phyloP scores from a whole-genome alignment of 2,888 invertebrate species.

The Drosophila phalerata region DNA sequence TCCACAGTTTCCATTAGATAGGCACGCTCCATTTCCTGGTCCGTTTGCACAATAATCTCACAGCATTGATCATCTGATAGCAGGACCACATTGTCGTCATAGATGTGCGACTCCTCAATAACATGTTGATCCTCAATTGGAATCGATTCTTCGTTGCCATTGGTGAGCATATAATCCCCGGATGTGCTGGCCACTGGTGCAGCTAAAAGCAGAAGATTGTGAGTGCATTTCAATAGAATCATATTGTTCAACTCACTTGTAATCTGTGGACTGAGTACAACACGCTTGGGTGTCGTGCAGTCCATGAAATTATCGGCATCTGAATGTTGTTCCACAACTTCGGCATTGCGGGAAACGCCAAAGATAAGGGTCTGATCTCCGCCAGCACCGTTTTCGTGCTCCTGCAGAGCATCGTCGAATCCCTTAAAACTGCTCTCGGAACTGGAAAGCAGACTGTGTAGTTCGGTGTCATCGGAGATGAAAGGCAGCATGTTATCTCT shows the following conservation, averaged over 20 bases:
- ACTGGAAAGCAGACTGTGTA: slow-evolving; percentile 56
- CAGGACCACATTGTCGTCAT: slow-evolving; percentile 64
- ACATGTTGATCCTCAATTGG: slow-evolving; percentile 22
- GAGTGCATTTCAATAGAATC: not conserved
- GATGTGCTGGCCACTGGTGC: slow-evolving; percentile 33
- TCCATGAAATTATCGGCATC: slow-evolving; percentile 11
- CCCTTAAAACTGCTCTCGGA: slow-evolving; percentile 53
- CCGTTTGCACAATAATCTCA: slow-evolving; percentile 56
- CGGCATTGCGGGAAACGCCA: slow-evolving; percentile 33
- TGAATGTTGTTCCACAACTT: not conserved
- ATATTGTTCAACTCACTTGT: slow-evolving; percentile 29
- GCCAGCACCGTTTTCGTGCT: not conserved
- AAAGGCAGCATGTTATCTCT: slow-evolving; percentile 56
- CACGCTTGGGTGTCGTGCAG: slow-evolving; percentile 24
- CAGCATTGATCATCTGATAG: slow-evolving; percentile 63
- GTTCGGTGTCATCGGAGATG: slow-evolving; percentile 66
- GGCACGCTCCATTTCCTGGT: slow-evolving; percentile 45
- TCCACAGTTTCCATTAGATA: slow-evolving; percentile 46
- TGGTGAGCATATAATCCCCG: slow-evolving; percentile 39
- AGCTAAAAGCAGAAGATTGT: slow-evolving; percentile 21
- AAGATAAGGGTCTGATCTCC: slow-evolving; percentile 26
- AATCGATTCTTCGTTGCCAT: slow-evolving; percentile 39
- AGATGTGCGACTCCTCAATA: slow-evolving; percentile 39
- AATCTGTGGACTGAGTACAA: slow-evolving; percentile 22
- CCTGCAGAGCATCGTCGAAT: slow-evolving; percentile 26